These are phyloP conservation scores for Geophilus truncorum DNA, from an alignment of 2,888 invertebrate genomes.

Conservation along the genomic window DNA sequence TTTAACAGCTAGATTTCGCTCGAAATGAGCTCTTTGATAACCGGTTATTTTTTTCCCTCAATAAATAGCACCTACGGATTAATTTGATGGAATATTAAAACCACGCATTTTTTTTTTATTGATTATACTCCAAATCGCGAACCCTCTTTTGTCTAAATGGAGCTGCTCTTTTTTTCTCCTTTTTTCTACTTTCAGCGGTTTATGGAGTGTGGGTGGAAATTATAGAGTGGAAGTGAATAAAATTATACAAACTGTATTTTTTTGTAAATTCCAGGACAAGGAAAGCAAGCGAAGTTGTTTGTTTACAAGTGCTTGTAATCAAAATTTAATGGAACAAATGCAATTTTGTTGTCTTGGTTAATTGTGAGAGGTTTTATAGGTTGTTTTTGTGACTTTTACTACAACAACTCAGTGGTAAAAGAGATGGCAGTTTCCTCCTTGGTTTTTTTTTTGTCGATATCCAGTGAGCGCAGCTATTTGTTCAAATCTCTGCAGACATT, in stretches of 20 bases:
- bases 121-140: not conserved
- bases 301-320: no score
- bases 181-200: not conserved
- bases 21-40: not conserved
- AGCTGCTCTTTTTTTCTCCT: not conserved
- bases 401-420: not conserved
- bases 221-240: not conserved
- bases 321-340: no score
- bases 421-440: not conserved
- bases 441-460: not conserved
- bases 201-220: not conserved
- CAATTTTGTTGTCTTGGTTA: no score
- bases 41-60: not conserved
- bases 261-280: no score
- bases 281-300: no score
- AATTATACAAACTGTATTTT: no score
- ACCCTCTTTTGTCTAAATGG: not conserved
- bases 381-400: not conserved
- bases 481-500: not conserved
- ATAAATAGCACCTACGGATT: not conserved
- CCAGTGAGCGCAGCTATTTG: not conserved
- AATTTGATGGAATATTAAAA: not conserved
- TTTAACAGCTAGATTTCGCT: not conserved
- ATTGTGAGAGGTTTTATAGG: no score
- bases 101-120: not conserved